phyloP scores from a whole-genome alignment of 2,113 vertebrate genomes.

The Pomatostomus ruficeps region DNA sequence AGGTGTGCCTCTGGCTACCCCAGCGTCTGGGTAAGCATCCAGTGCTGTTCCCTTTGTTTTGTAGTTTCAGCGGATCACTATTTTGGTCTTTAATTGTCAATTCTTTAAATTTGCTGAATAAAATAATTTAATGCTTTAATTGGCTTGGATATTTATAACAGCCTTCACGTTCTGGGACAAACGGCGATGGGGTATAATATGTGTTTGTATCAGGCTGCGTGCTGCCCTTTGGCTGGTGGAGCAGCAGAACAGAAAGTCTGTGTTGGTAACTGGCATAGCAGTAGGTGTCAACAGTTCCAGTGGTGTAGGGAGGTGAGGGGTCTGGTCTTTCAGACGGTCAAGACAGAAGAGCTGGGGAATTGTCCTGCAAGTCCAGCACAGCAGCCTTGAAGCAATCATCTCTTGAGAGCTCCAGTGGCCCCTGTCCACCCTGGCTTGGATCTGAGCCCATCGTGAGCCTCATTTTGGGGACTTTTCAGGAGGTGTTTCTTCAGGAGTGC shows the following conservation, averaged over 20 bases:
- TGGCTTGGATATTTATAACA: too few relatives aligned
- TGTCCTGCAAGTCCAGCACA: neutral
- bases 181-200: too few relatives aligned
- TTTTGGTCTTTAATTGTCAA: too few relatives aligned
- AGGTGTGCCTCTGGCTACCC: too few relatives aligned
- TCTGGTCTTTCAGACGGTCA: neutral
- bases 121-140: too few relatives aligned
- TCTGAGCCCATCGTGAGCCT: neutral
- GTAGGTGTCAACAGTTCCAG: neutral
- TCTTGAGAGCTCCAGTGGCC: neutral
- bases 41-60: too few relatives aligned
- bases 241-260: neutral
- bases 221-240: neutral
- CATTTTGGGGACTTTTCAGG: neutral
- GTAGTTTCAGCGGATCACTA: too few relatives aligned
- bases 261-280: neutral
- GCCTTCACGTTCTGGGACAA: too few relatives aligned
- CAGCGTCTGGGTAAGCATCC: too few relatives aligned
- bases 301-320: rapidly evolving
- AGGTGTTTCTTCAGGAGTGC: neutral
- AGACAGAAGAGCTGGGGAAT: neutral
- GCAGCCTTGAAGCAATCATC: neutral
- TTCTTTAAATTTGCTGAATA: too few relatives aligned
- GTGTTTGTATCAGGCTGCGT: too few relatives aligned
- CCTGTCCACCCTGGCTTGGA: rapidly evolving